Evolutionary conservation across 1,140 invertebrate species (phyloP).

Genomic region (Ditylenchus dipsaci): DNA sequence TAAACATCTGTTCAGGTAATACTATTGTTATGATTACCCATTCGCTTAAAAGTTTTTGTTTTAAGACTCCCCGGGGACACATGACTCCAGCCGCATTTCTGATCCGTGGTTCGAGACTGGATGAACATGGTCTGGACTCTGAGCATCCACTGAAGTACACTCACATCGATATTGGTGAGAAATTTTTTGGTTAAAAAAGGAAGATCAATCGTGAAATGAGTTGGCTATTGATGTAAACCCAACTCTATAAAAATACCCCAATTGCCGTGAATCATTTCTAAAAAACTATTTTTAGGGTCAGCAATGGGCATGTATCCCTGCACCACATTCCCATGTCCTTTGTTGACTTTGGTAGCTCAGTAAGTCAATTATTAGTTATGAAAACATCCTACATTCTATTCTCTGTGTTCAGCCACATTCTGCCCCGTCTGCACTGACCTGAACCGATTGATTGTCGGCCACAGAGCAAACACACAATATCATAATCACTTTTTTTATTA

Average conservation of each 20-base stretch:
- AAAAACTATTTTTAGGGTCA: background rate
- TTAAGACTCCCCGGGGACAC: slow-evolving; percentile 33
- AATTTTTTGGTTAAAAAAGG: background rate
- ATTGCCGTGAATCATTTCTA: background rate
- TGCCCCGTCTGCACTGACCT: background rate
- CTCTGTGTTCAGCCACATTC: background rate
- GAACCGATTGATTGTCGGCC: no score
- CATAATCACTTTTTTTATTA: no score
- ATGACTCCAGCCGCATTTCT: slow-evolving; percentile 36
- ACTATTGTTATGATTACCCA: no score
- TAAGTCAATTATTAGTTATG: background rate
- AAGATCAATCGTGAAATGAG: no score
- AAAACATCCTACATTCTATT: background rate
- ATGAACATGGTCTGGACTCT: slow-evolving; percentile 36
- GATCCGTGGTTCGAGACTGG: slow-evolving; percentile 36
- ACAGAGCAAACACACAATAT: no score
- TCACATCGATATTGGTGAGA: slow-evolving; percentile 37
- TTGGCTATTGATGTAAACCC: no score
- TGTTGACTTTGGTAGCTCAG: slow-evolving; percentile 42
- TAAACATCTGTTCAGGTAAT: slow-evolving; percentile 62
- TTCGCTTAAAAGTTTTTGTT: no score
- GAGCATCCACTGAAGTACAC: slow-evolving; percentile 39
- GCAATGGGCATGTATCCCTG: slow-evolving; percentile 30
- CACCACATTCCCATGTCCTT: slow-evolving; percentile 26
- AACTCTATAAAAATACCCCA: no score